Evolutionary conservation across 1,140 invertebrate species (phyloP).

Genomic region (Ruditapes philippinarum): DNA sequence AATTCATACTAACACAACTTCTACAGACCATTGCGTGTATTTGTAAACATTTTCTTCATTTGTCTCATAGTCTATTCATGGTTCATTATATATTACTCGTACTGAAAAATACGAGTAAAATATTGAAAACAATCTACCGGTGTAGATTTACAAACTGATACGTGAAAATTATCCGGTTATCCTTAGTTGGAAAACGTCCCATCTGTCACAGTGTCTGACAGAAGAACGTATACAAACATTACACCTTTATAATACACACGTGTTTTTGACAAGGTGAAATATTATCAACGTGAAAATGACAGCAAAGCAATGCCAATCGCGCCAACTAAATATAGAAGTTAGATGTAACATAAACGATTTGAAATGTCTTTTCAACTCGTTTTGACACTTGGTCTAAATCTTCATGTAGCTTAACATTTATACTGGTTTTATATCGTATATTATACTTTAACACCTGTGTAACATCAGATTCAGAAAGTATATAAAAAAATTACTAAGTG

Average conservation of each 20-base stretch:
- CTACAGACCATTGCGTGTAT: no score
- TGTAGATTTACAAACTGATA: conserved; percentile 17
- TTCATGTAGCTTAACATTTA: no score
- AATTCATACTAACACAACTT: no score
- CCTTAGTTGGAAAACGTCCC: neutral
- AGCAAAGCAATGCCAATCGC: conserved; percentile 2
- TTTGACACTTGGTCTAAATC: neutral
- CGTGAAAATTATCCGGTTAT: neutral
- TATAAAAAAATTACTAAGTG: no score
- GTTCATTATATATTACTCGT: neutral
- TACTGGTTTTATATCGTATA: no score
- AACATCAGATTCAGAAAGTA: no score
- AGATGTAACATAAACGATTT: neutral
- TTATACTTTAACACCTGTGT: no score
- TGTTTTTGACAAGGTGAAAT: conserved; percentile 62
- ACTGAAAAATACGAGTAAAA: neutral
- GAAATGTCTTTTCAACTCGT: neutral
- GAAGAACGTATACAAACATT: conserved; percentile 41
- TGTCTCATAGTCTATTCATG: neutral
- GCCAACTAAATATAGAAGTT: neutral
- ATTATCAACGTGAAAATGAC: conserved; percentile 22
- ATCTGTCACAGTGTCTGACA: conserved; percentile 51
- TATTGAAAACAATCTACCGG: neutral
- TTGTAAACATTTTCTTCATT: neutral
- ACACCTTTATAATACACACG: conserved; percentile 61